These are phyloP conservation scores for Drosophila flavopinicola DNA, from an alignment of 2,888 invertebrate species.

Conservation along the genomic window DNA sequence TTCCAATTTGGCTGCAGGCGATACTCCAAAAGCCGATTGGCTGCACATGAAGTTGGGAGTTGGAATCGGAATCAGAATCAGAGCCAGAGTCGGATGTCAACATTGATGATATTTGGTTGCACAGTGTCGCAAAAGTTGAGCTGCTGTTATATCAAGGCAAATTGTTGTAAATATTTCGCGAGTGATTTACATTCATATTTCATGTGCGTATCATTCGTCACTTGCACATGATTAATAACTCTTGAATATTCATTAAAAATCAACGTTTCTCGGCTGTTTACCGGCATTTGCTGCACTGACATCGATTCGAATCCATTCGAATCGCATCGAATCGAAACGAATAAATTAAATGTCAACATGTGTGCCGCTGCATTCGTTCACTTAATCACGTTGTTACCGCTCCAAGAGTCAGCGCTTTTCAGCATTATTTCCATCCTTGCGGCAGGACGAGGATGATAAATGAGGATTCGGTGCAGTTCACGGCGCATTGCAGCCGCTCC, in stretches of 20 bases:
- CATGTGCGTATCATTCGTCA: constrained; percentile 7
- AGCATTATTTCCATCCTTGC: constrained; percentile 31
- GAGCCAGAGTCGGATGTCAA: constrained; percentile 20
- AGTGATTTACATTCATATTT: constrained; percentile 6
- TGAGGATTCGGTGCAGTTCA: constrained; percentile 26
- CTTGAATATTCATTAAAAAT: constrained; percentile 69
- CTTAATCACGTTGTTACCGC: constrained; percentile 70
- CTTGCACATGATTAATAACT: constrained; percentile 53
- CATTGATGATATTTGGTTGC: constrained; percentile 19
- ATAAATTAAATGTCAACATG: constrained; percentile 75
- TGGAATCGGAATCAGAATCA: too few species aligned
- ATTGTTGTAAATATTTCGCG: not conserved
- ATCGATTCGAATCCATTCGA: constrained; percentile 2
- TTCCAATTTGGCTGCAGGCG: constrained; percentile 29
- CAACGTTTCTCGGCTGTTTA: constrained; percentile 31
- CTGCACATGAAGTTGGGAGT: constrained; percentile 8
- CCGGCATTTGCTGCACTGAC: constrained; percentile 15
- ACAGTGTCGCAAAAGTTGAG: constrained; percentile 20
- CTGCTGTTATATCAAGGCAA: not conserved
- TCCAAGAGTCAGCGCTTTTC: constrained; percentile 33
- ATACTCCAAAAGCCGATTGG: constrained; percentile 5
- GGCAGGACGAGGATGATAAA: constrained; percentile 43
- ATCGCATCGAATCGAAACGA: constrained; percentile 23
- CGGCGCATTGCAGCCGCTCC: not conserved
- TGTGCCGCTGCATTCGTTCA: constrained; percentile 53